Percentiles rank a stretch among this genome's conserved stretches.
Conservation (phyloP, 2,888 invertebrate genomes). For the Mesochorus sp. region DNA sequence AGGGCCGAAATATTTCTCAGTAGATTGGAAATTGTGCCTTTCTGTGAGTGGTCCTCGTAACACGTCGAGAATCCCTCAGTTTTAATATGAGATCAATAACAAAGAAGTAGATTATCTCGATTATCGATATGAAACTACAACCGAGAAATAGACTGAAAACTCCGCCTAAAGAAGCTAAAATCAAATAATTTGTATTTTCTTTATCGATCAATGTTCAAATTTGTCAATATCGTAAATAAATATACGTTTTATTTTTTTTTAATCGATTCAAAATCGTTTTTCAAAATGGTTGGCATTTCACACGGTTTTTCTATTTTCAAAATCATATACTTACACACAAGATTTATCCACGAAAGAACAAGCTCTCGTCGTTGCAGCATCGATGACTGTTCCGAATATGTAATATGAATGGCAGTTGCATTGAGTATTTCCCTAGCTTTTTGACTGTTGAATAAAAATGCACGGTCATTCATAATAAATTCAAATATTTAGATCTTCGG, state of each 20-base stretch:
- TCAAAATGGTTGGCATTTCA: no score
- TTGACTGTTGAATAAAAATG: conserved; percentile 57
- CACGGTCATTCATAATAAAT: not conserved
- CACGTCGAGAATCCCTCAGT: conserved; percentile 21
- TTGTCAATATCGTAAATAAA: not conserved
- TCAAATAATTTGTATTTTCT: conserved; percentile 14
- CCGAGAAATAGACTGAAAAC: conserved; percentile 82
- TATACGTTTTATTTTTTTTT: not conserved
- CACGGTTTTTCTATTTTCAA: not conserved
- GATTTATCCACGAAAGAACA: conserved; percentile 71
- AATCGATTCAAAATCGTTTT: not conserved
- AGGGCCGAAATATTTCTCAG: not conserved
- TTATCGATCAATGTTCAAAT: not conserved
- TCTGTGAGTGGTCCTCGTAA: not conserved
- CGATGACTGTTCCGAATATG: conserved; percentile 67
- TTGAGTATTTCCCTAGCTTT: conserved; percentile 60
- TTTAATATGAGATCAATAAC: conserved; percentile 61
- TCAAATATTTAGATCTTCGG: not conserved
- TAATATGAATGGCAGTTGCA: conserved; percentile 69
- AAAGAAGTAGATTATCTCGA: conserved; percentile 81
- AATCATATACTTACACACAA: conserved; percentile 69
- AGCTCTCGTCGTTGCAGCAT: conserved; percentile 68
- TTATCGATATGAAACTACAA: conserved; percentile 81
- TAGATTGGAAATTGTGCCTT: not conserved
- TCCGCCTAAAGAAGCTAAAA: conserved; percentile 82